phyloP scores from a whole-genome alignment of 2,113 vertebrate genomes.

The Centropristis striata region DNA sequence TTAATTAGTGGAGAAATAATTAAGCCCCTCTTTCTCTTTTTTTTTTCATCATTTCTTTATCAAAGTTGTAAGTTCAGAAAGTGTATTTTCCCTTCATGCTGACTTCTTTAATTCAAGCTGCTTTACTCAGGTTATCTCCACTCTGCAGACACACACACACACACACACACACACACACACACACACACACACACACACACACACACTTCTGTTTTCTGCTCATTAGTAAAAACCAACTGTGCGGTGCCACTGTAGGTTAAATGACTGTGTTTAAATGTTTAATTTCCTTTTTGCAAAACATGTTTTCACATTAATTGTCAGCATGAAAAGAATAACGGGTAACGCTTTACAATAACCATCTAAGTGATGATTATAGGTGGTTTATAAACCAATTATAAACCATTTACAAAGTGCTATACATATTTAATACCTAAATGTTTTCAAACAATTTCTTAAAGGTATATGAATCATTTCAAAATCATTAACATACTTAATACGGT shows the following conservation, averaged over 20 bases:
- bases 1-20: slow-evolving; percentile 26
- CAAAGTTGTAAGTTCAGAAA: neutral
- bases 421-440: no score
- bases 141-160: slow-evolving; percentile 3
- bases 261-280: neutral
- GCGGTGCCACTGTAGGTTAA: neutral
- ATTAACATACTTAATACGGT: no score
- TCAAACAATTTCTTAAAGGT: no score
- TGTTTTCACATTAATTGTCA: slow-evolving; percentile 37
- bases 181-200: slow-evolving; percentile 19
- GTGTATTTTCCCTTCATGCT: neutral
- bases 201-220: neutral
- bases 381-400: no score
- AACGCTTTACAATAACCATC: no score
- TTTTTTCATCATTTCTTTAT: neutral
- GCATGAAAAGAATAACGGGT: slow-evolving; percentile 16
- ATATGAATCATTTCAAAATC: no score
- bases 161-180: no score
- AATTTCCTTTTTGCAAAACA: slow-evolving; percentile 26
- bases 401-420: no score
- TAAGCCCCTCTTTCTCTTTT: neutral
- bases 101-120: slow-evolving; percentile 3
- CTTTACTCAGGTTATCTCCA: slow-evolving; percentile 21
- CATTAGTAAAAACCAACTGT: neutral
- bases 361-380: no score